phyloP scores from a whole-genome alignment of 2,888 invertebrate species.

The Mycalesis mineus region DNA sequence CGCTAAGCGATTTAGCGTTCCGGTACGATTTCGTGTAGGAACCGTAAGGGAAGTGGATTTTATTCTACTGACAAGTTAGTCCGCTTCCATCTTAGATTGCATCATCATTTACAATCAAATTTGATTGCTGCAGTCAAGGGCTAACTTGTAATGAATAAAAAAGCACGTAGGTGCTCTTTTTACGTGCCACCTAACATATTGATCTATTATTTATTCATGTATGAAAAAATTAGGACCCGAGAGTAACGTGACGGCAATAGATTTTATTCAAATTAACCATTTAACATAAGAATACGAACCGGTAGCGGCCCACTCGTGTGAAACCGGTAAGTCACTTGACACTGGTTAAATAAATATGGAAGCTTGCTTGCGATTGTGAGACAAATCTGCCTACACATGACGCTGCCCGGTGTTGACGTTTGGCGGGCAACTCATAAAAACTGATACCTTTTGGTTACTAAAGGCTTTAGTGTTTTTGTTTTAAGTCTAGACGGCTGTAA shows the following conservation, averaged over 20 bases:
- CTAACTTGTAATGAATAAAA: too few species aligned
- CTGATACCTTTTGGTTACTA: conserved; percentile 5
- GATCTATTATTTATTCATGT: background rate
- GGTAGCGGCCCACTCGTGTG: conserved; percentile 64
- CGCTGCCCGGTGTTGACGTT: conserved; percentile 29
- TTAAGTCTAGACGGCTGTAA: background rate
- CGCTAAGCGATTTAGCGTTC: too few species aligned
- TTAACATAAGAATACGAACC: conserved; percentile 35
- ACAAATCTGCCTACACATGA: conserved; percentile 67
- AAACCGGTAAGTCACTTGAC: conserved; percentile 70
- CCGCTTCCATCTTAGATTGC: too few species aligned
- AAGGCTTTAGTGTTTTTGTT: conserved; percentile 1
- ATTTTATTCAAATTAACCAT: conserved; percentile 35
- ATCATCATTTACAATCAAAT: too few species aligned
- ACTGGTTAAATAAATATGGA: conserved; percentile 71
- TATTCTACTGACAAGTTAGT: too few species aligned
- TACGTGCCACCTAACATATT: background rate
- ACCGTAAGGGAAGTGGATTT: too few species aligned
- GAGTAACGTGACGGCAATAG: conserved; percentile 28
- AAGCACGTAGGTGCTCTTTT: background rate
- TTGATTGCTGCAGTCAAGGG: too few species aligned
- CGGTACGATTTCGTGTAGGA: too few species aligned
- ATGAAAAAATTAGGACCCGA: conserved; percentile 1
- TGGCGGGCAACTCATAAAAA: conserved; percentile 19
- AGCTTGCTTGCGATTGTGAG: conserved; percentile 64